A percentile compares a stretch with the other conserved stretches of the same genome.
Evolutionary conservation across 2,888 invertebrate species (phyloP).

Genomic region (Pyrocoelia pectoralis): DNA sequence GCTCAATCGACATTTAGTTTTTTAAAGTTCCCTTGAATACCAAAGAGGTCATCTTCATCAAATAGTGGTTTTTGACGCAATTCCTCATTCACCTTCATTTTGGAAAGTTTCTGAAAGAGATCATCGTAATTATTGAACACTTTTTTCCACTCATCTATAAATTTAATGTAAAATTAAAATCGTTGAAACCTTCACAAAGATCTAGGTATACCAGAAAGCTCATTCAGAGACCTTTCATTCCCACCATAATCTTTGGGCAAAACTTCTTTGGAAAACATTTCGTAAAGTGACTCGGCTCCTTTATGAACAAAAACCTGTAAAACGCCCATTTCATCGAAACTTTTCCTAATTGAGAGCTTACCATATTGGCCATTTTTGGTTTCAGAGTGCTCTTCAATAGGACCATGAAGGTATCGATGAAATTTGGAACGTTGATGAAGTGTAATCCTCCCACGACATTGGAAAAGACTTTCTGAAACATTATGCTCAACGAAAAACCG

Average conservation of each 20-base stretch:
- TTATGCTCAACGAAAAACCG: too few species aligned
- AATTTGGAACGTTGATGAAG: constrained; percentile 58
- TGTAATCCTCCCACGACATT: constrained; percentile 59
- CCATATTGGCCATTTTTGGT: constrained; percentile 59
- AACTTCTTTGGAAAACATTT: constrained; percentile 32
- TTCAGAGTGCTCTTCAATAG: constrained; percentile 59
- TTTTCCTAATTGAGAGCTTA: too few species aligned
- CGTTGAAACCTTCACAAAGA: not conserved
- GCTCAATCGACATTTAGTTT: constrained; percentile 46
- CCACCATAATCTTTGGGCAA: constrained; percentile 43
- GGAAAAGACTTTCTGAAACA: constrained; percentile 62
- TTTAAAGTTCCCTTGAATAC: constrained; percentile 49
- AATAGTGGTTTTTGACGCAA: constrained; percentile 39
- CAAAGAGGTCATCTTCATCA: constrained; percentile 47
- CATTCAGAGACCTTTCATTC: constrained; percentile 60
- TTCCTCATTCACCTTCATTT: constrained; percentile 42
- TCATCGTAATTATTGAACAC: constrained; percentile 40
- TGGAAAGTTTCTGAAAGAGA: constrained; percentile 39
- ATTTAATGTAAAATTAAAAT: not conserved
- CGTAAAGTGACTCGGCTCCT: constrained; percentile 29
- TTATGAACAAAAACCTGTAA: constrained; percentile 35
- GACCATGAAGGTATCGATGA: constrained; percentile 51
- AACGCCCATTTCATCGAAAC: too few species aligned
- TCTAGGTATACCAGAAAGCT: constrained; percentile 62
- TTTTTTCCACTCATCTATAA: constrained; percentile 41